Conservation (phyloP, 2,888 invertebrate species). For the Mesorhabditis spiculigera region DNA sequence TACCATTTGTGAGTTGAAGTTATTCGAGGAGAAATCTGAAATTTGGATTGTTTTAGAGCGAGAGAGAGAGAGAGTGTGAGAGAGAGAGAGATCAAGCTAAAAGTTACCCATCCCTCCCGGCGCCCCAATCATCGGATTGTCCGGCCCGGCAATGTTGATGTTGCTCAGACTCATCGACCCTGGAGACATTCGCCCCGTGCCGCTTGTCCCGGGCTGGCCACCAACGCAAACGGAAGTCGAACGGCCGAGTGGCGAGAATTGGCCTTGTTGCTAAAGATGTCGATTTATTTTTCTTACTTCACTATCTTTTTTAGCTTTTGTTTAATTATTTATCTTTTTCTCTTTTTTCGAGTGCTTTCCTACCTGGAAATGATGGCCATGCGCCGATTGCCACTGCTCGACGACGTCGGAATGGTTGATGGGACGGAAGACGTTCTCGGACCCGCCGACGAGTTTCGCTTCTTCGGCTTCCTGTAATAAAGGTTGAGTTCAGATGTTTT, state of each 20-base stretch:
- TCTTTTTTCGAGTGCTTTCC: no score
- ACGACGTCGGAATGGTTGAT: conserved; percentile 11
- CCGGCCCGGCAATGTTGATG: conserved; percentile 18
- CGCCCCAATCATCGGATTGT: conserved; percentile 7
- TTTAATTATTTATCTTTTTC: no score
- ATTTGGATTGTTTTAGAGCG: no score
- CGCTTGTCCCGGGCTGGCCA: not conserved
- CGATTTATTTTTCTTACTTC: not conserved
- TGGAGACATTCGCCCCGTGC: conserved; percentile 21
- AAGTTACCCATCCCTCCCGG: not conserved
- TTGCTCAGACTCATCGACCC: conserved; percentile 40
- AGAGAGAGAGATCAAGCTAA: no score
- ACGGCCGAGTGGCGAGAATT: conserved; percentile 18
- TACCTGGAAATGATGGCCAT: not conserved
- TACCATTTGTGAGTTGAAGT: not conserved
- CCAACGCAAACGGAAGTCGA: conserved; percentile 20
- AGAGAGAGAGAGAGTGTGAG: no score
- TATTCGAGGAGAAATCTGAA: no score
- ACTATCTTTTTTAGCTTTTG: no score
- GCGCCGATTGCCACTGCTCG: conserved; percentile 9
- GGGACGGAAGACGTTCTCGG: conserved; percentile 10
- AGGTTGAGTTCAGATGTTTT: not conserved
- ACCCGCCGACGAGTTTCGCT: not conserved
- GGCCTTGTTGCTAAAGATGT: not conserved
- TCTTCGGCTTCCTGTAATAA: conserved; percentile 5